These are phyloP conservation scores for Electrona antarctica DNA, from an alignment of 2,113 vertebrate species.

Conservation along the genomic window DNA sequence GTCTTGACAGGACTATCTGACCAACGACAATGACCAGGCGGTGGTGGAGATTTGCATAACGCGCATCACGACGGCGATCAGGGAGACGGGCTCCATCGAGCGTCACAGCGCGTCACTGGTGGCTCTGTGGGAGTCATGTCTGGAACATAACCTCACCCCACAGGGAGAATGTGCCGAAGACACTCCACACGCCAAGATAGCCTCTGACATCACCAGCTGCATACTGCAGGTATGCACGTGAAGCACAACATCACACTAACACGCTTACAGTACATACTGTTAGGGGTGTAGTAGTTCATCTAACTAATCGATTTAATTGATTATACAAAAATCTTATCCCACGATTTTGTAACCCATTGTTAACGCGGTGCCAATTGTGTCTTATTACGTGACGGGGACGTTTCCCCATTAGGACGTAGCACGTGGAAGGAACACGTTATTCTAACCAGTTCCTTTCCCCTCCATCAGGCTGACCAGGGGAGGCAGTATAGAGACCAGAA, in stretches of 20 bases:
- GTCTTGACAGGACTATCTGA: constrained; percentile 88
- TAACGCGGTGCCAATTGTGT: no score
- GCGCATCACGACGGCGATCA: constrained; percentile 91
- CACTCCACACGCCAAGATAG: constrained; percentile 93
- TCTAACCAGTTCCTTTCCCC: no score
- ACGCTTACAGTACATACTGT: background rate
- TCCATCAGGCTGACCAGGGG: no score
- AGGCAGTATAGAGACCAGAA: no score
- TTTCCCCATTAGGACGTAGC: no score
- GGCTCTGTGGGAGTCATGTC: constrained; percentile 92
- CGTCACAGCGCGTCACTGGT: constrained; percentile 87
- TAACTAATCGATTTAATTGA: no score
- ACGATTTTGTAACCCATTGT: no score
- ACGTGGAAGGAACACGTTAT: no score
- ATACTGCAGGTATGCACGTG: constrained; percentile 87
- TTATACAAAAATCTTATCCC: no score
- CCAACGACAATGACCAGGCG: constrained; percentile 94
- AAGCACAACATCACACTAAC: background rate
- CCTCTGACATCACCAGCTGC: constrained; percentile 96
- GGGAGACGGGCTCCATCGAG: constrained; percentile 90
- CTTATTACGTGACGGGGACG: no score
- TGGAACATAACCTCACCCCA: constrained; percentile 89
- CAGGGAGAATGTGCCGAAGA: constrained; percentile 86
- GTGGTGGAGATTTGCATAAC: constrained; percentile 98
- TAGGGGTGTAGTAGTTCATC: no score